Conservation (phyloP, 2,888 invertebrate genomes). For the Spilarctia lutea region DNA sequence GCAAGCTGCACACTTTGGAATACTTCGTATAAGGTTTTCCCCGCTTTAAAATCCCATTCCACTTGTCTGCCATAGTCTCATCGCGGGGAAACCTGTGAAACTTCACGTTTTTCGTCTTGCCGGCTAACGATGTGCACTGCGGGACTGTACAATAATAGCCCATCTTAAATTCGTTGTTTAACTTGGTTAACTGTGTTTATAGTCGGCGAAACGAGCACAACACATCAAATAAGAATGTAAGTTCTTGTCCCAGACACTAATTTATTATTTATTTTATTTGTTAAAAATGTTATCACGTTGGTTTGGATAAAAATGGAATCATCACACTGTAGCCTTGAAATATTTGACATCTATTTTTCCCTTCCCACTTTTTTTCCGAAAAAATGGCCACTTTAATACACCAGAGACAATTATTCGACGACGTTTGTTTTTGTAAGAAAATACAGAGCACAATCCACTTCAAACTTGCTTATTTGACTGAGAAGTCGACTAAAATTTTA, state of each 20-base stretch:
- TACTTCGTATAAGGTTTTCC: slow-evolving; percentile 84
- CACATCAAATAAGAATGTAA: slow-evolving; percentile 59
- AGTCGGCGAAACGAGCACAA: slow-evolving; percentile 51
- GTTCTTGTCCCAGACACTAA: slow-evolving; percentile 50
- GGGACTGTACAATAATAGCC: slow-evolving; percentile 86
- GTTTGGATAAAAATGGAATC: slow-evolving; percentile 79
- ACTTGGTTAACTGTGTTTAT: slow-evolving; percentile 44
- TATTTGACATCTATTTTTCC: slow-evolving; percentile 85
- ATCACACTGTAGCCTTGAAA: slow-evolving; percentile 84
- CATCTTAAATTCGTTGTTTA: slow-evolving; percentile 65
- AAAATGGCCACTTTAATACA: slow-evolving; percentile 66
- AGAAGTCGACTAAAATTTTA: slow-evolving; percentile 47
- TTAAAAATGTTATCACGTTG: slow-evolving; percentile 82
- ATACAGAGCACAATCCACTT: slow-evolving; percentile 3
- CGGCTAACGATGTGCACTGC: slow-evolving; percentile 84
- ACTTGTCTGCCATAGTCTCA: slow-evolving; percentile 74
- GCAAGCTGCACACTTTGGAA: slow-evolving; percentile 84
- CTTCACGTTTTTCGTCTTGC: slow-evolving; percentile 85
- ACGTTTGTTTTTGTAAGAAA: slow-evolving; percentile 29
- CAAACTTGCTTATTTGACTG: background rate
- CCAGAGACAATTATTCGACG: slow-evolving; percentile 59
- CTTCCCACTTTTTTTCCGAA: slow-evolving; percentile 71
- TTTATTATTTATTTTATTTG: slow-evolving; percentile 66
- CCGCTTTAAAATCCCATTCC: slow-evolving; percentile 80
- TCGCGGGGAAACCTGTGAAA: slow-evolving; percentile 84